Evolutionary conservation across 2,888 invertebrate species (phyloP).

Genomic region (Tillus elongatus): DNA sequence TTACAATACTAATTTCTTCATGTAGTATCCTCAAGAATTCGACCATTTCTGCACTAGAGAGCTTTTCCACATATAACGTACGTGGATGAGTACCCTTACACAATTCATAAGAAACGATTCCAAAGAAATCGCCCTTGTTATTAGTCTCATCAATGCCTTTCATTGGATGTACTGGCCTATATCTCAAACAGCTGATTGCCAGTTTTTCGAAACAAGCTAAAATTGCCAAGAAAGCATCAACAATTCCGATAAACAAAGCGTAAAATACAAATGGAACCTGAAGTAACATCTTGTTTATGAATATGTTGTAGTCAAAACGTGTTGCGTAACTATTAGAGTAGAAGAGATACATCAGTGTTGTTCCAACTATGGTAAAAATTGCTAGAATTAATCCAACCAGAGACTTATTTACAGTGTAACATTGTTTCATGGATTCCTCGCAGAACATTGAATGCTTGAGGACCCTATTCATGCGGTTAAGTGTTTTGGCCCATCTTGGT

Average conservation of each 20-base stretch:
- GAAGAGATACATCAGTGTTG: constrained; percentile 26
- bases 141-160: constrained; percentile 32
- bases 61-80: constrained; percentile 20
- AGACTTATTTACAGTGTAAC: too few species aligned
- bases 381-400: too few species aligned
- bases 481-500: constrained; percentile 27
- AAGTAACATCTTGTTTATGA: constrained; percentile 30
- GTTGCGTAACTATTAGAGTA: constrained; percentile 27
- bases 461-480: constrained; percentile 29
- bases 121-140: constrained; percentile 32
- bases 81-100: constrained; percentile 32
- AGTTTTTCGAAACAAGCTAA: constrained; percentile 39
- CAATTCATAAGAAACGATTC: constrained; percentile 27
- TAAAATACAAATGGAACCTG: constrained; percentile 33
- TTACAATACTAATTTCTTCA: constrained; percentile 34
- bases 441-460: constrained; percentile 33
- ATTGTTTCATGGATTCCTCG: constrained; percentile 26
- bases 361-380: too few species aligned
- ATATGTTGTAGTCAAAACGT: constrained; percentile 25
- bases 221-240: constrained; percentile 27
- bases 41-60: constrained; percentile 28
- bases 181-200: constrained; percentile 31
- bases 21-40: constrained; percentile 37
- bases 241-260: constrained; percentile 26
- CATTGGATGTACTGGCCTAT: constrained; percentile 34